phyloP scores from a whole-genome alignment of 2,888 invertebrate species.

The Plusia festucae region DNA sequence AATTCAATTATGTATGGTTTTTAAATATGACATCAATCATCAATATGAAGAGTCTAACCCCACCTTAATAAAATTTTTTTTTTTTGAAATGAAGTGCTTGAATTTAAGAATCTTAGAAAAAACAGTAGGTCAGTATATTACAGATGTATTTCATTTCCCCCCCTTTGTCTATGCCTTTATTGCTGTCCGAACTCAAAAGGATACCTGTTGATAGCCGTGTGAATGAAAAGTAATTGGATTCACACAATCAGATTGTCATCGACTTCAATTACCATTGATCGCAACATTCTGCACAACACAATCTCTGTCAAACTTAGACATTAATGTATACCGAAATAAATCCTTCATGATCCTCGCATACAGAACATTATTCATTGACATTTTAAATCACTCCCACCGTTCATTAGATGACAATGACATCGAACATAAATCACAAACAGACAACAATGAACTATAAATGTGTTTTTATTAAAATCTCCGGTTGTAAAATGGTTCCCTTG shows the following conservation, averaged over 20 bases:
- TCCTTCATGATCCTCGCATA: not conserved
- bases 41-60: too few relatives aligned
- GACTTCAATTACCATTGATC: not conserved
- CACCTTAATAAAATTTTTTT: too few relatives aligned
- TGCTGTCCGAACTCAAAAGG: not conserved
- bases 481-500: constrained; percentile 64
- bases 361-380: constrained; percentile 27
- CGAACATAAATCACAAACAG: constrained; percentile 48
- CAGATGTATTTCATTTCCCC: not conserved
- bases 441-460: constrained; percentile 68
- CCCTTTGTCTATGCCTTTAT: not conserved
- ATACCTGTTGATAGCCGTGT: not conserved
- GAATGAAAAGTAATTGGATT: not conserved
- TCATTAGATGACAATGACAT: constrained; percentile 39
- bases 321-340: constrained; percentile 7
- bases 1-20: too few relatives aligned
- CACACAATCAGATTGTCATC: not conserved
- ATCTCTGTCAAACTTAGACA: not conserved
- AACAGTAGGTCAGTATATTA: too few relatives aligned
- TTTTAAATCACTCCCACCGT: constrained; percentile 32
- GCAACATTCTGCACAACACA: not conserved
- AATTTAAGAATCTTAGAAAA: too few relatives aligned
- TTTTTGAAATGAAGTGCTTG: too few relatives aligned
- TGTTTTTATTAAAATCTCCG: constrained; percentile 63
- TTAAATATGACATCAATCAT: too few relatives aligned